A percentile compares a stretch with the other conserved stretches of the same genome.
Conservation (phyloP, 2,797 vertebrate genomes). For the Melanotaenia boesemani region DNA sequence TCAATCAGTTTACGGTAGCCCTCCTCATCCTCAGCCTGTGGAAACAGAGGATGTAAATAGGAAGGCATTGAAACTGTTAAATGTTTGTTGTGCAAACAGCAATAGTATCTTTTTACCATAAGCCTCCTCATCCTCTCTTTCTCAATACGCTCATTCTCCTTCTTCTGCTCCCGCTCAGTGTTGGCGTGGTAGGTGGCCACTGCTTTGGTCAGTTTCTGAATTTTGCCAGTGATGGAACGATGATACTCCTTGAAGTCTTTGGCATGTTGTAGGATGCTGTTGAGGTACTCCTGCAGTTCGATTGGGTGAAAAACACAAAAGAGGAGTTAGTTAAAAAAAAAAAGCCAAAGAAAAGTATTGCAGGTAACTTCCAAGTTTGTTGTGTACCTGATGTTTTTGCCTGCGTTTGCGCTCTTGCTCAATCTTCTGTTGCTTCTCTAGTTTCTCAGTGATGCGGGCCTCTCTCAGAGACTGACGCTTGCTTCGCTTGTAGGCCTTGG, state of each 20-base stretch:
- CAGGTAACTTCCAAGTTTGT: neutral
- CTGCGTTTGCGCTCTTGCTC: constrained; percentile 96
- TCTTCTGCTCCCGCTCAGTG: constrained; percentile 98
- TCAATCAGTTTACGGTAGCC: constrained; percentile 97
- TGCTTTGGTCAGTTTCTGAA: constrained; percentile 96
- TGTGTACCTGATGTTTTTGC: constrained; percentile 94
- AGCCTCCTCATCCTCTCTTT: constrained; percentile 97
- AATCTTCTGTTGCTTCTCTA: constrained; percentile 99
- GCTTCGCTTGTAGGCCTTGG: constrained; percentile 98
- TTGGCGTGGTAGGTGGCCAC: constrained; percentile 98
- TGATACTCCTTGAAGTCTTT: constrained; percentile 99
- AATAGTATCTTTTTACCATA: constrained; percentile 84
- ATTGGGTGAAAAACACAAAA: neutral
- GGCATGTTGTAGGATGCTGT: constrained; percentile 97
- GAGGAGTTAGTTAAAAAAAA: neutral
- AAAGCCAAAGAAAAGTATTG: neutral
- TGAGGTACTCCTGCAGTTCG: constrained; percentile 93
- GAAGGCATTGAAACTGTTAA: neutral
- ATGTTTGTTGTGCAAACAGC: neutral
- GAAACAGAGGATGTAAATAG: neutral
- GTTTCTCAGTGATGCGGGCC: constrained; percentile 96
- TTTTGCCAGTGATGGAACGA: constrained; percentile 93
- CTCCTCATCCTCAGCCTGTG: constrained; percentile 95
- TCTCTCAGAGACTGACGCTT: constrained; percentile 95
- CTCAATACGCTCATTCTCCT: constrained; percentile 97